phyloP scores from a whole-genome alignment of 2,113 vertebrate species.

The Pelmatolapia mariae region DNA sequence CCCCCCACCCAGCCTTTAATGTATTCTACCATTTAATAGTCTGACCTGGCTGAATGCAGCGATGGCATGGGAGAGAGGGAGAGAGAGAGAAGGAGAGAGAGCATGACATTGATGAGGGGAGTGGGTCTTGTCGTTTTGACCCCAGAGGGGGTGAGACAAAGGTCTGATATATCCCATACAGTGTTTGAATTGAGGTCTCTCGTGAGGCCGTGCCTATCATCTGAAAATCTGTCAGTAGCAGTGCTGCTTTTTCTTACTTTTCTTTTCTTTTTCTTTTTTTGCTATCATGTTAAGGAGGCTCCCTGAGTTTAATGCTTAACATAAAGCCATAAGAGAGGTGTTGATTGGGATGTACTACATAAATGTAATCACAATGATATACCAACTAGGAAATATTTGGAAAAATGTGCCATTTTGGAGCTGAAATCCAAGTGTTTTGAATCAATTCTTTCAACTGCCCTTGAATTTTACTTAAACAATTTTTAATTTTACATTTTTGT shows the following conservation, averaged over 20 bases:
- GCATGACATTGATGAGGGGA: conserved; percentile 61
- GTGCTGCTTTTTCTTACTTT: neutral
- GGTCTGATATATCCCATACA: conserved; percentile 55
- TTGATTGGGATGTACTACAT: neutral
- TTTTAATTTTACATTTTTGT: neutral
- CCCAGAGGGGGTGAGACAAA: conserved; percentile 62
- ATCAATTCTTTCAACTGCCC: neutral
- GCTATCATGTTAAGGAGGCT: neutral
- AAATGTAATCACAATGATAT: neutral
- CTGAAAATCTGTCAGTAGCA: neutral
- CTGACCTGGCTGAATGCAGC: conserved; percentile 87
- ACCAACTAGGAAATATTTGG: neutral
- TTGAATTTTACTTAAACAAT: neutral
- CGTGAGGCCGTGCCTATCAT: conserved; percentile 53
- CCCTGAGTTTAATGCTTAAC: neutral
- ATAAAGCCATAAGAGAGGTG: neutral
- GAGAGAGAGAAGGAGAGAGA: conserved; percentile 17
- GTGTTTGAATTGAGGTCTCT: conserved; percentile 60
- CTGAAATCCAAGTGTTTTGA: neutral
- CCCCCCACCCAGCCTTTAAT: conserved; percentile 77
- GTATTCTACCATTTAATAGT: conserved; percentile 98
- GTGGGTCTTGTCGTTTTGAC: conserved; percentile 67
- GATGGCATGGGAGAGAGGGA: conserved; percentile 38
- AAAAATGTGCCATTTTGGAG: neutral
- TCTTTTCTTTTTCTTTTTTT: neutral